phyloP scores from a whole-genome alignment of 2,113 vertebrate species.

The Cynopterus brachyotis region DNA sequence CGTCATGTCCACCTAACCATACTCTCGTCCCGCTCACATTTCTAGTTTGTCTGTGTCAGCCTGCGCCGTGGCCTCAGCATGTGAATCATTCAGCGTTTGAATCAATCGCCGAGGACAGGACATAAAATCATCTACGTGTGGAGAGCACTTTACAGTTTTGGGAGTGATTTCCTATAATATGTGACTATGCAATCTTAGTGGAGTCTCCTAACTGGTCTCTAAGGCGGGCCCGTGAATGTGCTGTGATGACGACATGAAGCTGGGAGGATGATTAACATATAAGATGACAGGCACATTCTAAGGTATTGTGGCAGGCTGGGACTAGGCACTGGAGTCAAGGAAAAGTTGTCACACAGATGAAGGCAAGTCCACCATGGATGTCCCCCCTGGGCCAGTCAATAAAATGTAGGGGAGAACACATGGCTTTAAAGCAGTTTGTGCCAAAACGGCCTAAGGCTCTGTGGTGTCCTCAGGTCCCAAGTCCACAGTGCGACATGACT shows the following conservation, averaged over 20 bases:
- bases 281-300: conserved; percentile 30
- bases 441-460: background rate
- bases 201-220: conserved; percentile 4
- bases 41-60: conserved; percentile 10
- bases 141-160: conserved; percentile 32
- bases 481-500: background rate
- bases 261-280: conserved; percentile 30
- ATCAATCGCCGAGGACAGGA: background rate
- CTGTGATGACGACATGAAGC: background rate
- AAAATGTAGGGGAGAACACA: background rate
- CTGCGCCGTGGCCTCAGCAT: background rate
- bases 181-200: background rate
- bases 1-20: background rate
- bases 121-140: conserved; percentile 26
- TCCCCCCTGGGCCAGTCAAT: background rate
- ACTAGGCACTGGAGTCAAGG: conserved; percentile 1
- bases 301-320: conserved; percentile 54
- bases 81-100: conserved; percentile 16
- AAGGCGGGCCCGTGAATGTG: conserved; percentile 18
- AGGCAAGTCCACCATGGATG: background rate
- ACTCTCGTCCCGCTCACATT: conserved; percentile 15
- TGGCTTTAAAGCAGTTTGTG: conserved; percentile 11
- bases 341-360: conserved; percentile 20
- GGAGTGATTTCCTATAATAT: background rate
- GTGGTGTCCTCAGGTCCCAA: background rate